These are phyloP conservation scores for Panurus biarmicus DNA, from an alignment of 2,113 vertebrate species.

Conservation along the genomic window DNA sequence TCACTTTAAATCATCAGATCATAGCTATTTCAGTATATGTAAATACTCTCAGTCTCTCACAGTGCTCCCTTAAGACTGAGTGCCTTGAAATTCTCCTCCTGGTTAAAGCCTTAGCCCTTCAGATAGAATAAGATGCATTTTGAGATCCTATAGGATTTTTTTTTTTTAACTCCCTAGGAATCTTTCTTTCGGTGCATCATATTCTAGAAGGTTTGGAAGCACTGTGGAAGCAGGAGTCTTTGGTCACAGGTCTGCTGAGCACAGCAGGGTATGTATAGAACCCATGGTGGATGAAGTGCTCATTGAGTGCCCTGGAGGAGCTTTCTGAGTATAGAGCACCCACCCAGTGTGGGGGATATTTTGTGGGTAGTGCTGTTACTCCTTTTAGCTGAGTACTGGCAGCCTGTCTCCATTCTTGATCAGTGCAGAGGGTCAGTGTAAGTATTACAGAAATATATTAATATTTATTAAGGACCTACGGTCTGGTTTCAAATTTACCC, in stretches of 20 bases:
- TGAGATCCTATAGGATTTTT: background rate
- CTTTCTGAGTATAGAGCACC: background rate
- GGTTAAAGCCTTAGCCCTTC: background rate
- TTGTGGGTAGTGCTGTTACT: background rate
- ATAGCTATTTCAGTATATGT: background rate
- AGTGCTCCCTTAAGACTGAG: background rate
- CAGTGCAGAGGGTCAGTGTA: background rate
- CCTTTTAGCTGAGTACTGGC: background rate
- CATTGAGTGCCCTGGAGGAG: background rate
- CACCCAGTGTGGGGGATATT: background rate
- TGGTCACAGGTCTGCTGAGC: background rate
- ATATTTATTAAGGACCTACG: background rate
- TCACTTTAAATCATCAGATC: slow-evolving; percentile 42
- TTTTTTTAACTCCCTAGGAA: background rate
- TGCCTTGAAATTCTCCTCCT: background rate
- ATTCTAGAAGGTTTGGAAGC: background rate
- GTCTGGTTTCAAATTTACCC: background rate
- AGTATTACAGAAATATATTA: background rate
- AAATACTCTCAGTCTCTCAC: slow-evolving; percentile 23
- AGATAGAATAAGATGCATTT: background rate
- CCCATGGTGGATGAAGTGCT: background rate
- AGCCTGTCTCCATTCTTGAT: background rate
- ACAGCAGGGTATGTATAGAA: background rate
- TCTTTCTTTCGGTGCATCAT: background rate
- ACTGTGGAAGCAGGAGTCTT: fast-evolving